Evolutionary conservation across 2,888 invertebrate genomes (phyloP).

Genomic region (Latheticus oryzae): DNA sequence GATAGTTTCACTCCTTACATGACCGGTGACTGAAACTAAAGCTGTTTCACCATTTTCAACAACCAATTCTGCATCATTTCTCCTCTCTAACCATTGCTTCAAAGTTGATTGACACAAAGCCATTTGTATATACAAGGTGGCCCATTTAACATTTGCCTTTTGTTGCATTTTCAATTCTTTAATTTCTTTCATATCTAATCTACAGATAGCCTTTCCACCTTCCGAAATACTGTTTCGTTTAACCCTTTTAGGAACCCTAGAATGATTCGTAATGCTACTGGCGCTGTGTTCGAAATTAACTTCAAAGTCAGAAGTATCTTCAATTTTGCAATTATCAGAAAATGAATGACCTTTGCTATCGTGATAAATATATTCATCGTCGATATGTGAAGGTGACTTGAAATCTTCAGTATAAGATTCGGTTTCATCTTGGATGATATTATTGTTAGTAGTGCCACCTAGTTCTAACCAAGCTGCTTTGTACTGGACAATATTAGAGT

Average conservation of each 20-base stretch:
- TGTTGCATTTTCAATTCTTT: constrained; percentile 46
- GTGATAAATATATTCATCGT: constrained; percentile 51
- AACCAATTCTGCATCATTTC: constrained; percentile 65
- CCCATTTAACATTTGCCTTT: constrained; percentile 69
- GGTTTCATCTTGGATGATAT: constrained; percentile 54
- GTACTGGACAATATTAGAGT: constrained; percentile 84
- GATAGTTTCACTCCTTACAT: constrained; percentile 65
- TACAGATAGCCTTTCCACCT: constrained; percentile 59
- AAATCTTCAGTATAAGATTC: constrained; percentile 26
- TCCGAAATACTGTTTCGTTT: constrained; percentile 60
- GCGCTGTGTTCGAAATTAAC: constrained; percentile 56
- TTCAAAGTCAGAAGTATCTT: constrained; percentile 58
- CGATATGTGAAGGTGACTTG: constrained; percentile 20
- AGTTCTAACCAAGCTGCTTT: constrained; percentile 87
- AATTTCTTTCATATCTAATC: constrained; percentile 56
- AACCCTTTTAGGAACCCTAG: constrained; percentile 29
- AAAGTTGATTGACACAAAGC: constrained; percentile 81
- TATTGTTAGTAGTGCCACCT: constrained; percentile 64
- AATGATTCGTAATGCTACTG: constrained; percentile 43
- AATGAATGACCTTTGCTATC: constrained; percentile 48
- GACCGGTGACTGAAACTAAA: constrained; percentile 52
- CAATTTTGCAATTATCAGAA: constrained; percentile 47
- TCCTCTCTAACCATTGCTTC: constrained; percentile 78
- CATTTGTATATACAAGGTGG: constrained; percentile 87
- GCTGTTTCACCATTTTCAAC: constrained; percentile 49